Evolutionary conservation across 2,113 vertebrate genomes (phyloP).

Genomic region (Peromyscus polionotus): DNA sequence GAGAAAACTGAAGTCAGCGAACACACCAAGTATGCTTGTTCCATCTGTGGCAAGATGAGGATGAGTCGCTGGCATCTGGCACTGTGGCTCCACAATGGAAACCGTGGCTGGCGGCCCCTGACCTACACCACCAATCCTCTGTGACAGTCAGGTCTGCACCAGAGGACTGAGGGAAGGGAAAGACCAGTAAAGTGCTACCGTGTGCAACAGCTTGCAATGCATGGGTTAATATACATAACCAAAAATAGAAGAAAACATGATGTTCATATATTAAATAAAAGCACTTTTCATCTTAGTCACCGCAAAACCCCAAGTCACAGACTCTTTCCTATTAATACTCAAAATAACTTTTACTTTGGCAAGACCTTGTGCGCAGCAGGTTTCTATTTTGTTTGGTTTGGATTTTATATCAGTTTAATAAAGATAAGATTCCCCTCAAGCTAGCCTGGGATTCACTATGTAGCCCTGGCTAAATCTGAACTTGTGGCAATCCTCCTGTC

Average conservation of each 20-base stretch:
- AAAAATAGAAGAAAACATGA: background rate
- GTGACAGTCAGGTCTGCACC: background rate
- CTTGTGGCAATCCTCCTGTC: too few species aligned
- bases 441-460: background rate
- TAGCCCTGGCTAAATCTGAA: background rate
- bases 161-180: background rate
- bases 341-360: constrained; percentile 40
- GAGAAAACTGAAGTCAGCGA: background rate
- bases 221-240: background rate
- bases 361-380: background rate
- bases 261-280: background rate
- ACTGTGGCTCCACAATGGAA: background rate
- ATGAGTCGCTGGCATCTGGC: background rate
- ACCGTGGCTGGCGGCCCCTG: too few species aligned
- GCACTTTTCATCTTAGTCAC: background rate
- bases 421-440: too few species aligned
- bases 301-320: background rate
- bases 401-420: background rate
- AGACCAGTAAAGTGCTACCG: background rate
- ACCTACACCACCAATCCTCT: background rate
- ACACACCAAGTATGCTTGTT: background rate
- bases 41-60: background rate
- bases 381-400: background rate
- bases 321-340: constrained; percentile 2
- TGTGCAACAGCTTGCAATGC: background rate